These are phyloP conservation scores for Cactoblastis cactorum DNA, from an alignment of 2,888 invertebrate species.

Conservation along the genomic window DNA sequence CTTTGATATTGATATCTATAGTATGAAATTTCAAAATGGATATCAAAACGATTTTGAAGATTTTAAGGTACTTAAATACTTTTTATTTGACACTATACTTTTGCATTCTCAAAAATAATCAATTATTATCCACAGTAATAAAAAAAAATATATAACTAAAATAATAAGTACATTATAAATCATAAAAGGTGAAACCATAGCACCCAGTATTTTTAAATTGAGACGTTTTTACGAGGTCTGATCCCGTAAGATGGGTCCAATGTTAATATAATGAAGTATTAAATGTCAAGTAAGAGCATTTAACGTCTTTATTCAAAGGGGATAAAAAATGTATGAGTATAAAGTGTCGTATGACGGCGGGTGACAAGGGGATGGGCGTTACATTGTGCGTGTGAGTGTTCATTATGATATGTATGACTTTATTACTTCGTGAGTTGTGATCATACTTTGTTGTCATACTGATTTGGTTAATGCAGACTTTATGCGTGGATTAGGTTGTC, in stretches of 20 bases:
- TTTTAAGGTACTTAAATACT: too few relatives aligned
- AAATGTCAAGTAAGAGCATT: conserved; percentile 49
- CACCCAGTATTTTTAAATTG: conserved; percentile 25
- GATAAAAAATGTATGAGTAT: conserved; percentile 37
- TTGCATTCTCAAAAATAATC: too few relatives aligned
- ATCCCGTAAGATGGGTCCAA: conserved; percentile 34
- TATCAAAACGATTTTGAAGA: not conserved
- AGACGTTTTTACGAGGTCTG: conserved; percentile 29
- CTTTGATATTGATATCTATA: too few relatives aligned
- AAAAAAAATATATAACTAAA: too few relatives aligned
- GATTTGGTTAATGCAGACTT: not conserved
- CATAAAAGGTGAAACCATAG: conserved; percentile 3
- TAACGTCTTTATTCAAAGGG: conserved; percentile 43
- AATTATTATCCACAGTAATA: too few relatives aligned
- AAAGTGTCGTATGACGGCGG: conserved; percentile 44
- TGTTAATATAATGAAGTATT: conserved; percentile 46
- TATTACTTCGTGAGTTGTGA: conserved; percentile 13
- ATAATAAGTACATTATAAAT: conserved; percentile 11
- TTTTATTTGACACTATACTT: not conserved
- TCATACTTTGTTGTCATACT: not conserved
- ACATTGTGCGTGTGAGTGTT: conserved; percentile 21
- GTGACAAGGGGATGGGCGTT: conserved; percentile 33
- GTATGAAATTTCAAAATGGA: too few relatives aligned
- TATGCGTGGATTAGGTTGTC: not conserved
- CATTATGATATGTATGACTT: conserved; percentile 23